phyloP scores from a whole-genome alignment of 2,797 vertebrate genomes.

The Steatocranus sp. region DNA sequence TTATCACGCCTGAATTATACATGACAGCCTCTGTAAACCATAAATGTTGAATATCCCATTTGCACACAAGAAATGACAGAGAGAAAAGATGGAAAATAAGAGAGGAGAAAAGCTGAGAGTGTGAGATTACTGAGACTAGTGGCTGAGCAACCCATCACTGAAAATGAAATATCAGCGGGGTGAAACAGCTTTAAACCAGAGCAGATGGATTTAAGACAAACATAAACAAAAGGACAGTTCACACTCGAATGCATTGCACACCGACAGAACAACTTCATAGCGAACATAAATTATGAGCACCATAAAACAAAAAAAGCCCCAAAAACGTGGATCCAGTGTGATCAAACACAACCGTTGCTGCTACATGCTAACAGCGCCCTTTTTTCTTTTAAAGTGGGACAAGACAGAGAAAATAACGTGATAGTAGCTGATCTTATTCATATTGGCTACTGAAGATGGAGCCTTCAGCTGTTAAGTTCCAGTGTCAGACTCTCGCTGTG shows the following conservation, averaged over 20 bases:
- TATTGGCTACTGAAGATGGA: slow-evolving; percentile 50
- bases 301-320: not conserved
- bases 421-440: slow-evolving; percentile 44
- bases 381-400: not conserved
- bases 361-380: not conserved
- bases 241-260: not conserved
- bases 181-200: not conserved
- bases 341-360: not conserved
- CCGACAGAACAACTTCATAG: not conserved
- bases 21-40: slow-evolving; percentile 66
- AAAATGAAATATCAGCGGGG: slow-evolving; percentile 17
- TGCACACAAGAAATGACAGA: slow-evolving; percentile 27
- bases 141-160: slow-evolving; percentile 3
- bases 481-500: slow-evolving; percentile 57
- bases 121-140: not conserved
- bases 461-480: slow-evolving; percentile 58
- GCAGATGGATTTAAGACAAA: slow-evolving; percentile 18
- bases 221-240: slow-evolving; percentile 6
- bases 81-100: not conserved
- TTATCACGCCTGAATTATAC: slow-evolving; percentile 69
- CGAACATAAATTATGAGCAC: not conserved
- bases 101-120: not conserved
- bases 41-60: slow-evolving; percentile 61
- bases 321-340: not conserved
- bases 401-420: slow-evolving; percentile 11